Evolutionary conservation across 2,797 vertebrate species (phyloP).

Genomic region (Lepus townsendii): DNA sequence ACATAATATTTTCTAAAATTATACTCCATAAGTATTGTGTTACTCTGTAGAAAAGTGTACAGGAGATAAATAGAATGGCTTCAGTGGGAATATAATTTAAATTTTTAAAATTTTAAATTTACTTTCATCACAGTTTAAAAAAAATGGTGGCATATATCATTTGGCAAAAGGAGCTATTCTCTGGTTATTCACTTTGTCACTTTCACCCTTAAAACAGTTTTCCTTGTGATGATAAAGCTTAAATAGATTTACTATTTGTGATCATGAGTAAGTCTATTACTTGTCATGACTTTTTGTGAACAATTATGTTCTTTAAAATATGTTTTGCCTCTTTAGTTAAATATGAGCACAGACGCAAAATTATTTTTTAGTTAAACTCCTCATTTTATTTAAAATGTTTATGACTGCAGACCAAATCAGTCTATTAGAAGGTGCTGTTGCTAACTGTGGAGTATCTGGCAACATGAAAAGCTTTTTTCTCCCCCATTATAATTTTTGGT

Average conservation of each 20-base stretch:
- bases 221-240: conserved; percentile 52
- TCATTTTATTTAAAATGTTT: conserved; percentile 67
- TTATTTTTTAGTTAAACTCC: conserved; percentile 56
- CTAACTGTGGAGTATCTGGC: conserved; percentile 54
- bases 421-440: conserved; percentile 69
- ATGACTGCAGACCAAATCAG: conserved; percentile 42
- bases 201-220: conserved; percentile 49
- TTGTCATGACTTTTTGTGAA: conserved; percentile 60
- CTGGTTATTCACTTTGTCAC: conserved; percentile 52
- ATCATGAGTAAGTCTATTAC: conserved; percentile 53
- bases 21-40: conserved; percentile 42
- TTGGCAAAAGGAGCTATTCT: conserved; percentile 65
- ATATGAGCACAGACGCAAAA: conserved; percentile 61
- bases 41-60: conserved; percentile 70
- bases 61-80: conserved; percentile 73
- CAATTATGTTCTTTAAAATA: conserved; percentile 61
- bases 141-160: conserved; percentile 50
- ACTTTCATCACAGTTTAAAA: conserved; percentile 61
- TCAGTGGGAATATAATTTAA: conserved; percentile 82
- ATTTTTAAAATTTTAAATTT: conserved; percentile 28
- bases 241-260: conserved; percentile 50
- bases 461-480: conserved; percentile 39
- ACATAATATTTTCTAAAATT: conserved; percentile 69
- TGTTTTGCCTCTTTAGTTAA: conserved; percentile 65
- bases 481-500: neutral